Base-by-base conservation (phyloP, 2,797 vertebrate genomes). In the Notolabrus celidotus region DNA sequence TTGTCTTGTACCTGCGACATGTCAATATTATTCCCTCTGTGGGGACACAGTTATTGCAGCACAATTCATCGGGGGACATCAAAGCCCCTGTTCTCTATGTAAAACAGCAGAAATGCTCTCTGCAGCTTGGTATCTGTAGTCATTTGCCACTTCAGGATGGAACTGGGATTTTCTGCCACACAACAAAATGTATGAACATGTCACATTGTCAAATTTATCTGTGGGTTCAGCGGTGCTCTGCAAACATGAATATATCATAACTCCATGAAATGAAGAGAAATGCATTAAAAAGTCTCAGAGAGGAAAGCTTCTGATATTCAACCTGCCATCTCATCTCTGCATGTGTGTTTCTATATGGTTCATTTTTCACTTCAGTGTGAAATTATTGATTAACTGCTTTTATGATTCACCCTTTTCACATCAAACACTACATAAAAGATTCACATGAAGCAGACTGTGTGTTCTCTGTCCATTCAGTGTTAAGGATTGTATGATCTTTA, bases 91-190 rank as follows among this genome's bases (percentile, higher is more conserved):
- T 76, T 88, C 77, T 85, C 51, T 72, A 79, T 89, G 87, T 71
- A 86, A 87, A 91, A 80, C 80, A 84, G 79, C 47, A 22, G 50
- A 52, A 76, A 86, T 72, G 85, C 80, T 88, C 67, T 82, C 66
- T 15, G 69, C 79, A 57, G 67, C 75, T 70, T 62, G 34, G 0
- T 77, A 82, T 82, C 80, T 73, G 63, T 19, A 62, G 80, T 89
- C 81, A 84, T 84, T 86, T 90, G 74, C 78, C 76, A 80, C 87
- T 88, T 83, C 72, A 82, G 72, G 51, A 79, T 41, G 19, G 51
- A 83, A 77, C 67, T 66, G 71, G 78, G 82, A 84, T 82, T 36
- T 86, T 80, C 58, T 83, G 66, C 83, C 64, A 77, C 74, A 62
- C 61, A 34, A 79, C 68, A 67, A 70, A 85, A 89, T 62, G 42